Evolutionary conservation across 2,797 vertebrate species (phyloP).

Genomic region (Sparidentex hasta): DNA sequence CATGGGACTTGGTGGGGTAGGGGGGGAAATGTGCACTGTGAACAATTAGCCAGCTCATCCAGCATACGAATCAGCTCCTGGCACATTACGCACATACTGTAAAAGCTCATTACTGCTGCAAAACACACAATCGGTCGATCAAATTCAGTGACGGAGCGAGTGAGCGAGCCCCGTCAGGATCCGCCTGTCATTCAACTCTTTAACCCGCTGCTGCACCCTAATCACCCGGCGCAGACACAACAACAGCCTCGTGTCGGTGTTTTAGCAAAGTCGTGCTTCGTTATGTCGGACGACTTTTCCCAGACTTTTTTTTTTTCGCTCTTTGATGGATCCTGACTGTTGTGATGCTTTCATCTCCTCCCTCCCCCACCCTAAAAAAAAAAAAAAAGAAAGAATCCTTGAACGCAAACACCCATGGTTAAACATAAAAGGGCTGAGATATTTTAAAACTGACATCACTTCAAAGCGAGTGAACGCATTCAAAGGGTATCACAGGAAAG

Average conservation of each 20-base stretch:
- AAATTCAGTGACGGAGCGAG: conserved; percentile 50
- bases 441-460: conserved; percentile 84
- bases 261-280: conserved; percentile 75
- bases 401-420: conserved; percentile 80
- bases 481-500: conserved; percentile 81
- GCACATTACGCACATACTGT: conserved; percentile 76
- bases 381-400: conserved; percentile 56
- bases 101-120: conserved; percentile 79
- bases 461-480: conserved; percentile 81
- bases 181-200: conserved; percentile 62
- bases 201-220: conserved; percentile 55
- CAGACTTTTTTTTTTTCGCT: conserved; percentile 60
- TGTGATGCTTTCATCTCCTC: conserved; percentile 77
- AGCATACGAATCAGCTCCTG: conserved; percentile 77
- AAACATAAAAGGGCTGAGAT: conserved; percentile 81
- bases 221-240: conserved; percentile 63
- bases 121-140: conserved; percentile 76
- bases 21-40: conserved; percentile 64
- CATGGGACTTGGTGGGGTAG: conserved; percentile 58
- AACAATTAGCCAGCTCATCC: conserved; percentile 81
- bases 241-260: conserved; percentile 44
- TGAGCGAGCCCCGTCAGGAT: conserved; percentile 55
- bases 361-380: conserved; percentile 42
- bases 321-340: conserved; percentile 77
- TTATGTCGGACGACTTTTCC: conserved; percentile 70